Percentiles rank a stretch among this genome's conserved stretches.
Evolutionary conservation across 2,888 invertebrate species (phyloP).

Genomic region (Phymatocera aterrima): DNA sequence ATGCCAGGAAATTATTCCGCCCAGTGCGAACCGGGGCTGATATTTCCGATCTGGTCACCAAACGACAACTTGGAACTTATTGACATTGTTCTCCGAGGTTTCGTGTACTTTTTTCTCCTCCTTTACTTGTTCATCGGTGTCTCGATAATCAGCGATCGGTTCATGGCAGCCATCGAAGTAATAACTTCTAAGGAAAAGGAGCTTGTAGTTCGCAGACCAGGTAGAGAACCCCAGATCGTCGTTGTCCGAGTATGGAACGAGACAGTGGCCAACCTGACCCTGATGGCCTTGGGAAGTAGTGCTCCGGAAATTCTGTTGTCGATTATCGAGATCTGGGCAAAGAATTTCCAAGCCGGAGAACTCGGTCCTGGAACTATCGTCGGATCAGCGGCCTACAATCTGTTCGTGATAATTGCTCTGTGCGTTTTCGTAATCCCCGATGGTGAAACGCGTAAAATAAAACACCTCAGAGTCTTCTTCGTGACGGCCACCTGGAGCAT

Average conservation of each 20-base stretch:
- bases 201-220: conserved; percentile 92
- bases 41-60: conserved; percentile 94
- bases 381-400: conserved; percentile 98
- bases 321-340: conserved; percentile 97
- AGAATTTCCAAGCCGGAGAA: conserved; percentile 96
- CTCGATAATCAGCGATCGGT: conserved; percentile 98
- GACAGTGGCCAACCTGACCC: conserved; percentile 97
- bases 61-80: conserved; percentile 84
- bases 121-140: conserved; percentile 98
- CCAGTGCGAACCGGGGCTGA: conserved; percentile 88
- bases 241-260: conserved; percentile 99
- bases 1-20: conserved; percentile 69
- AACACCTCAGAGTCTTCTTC: conserved; percentile 97
- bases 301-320: conserved; percentile 98
- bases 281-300: conserved; percentile 99
- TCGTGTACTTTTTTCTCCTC: conserved; percentile 92
- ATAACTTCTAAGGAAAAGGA: conserved; percentile 98
- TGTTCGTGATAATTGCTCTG: conserved; percentile 97
- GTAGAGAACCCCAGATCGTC: conserved; percentile 91
- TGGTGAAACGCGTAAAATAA: conserved; percentile 94
- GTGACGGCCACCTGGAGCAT: conserved; percentile 98
- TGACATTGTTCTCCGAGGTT: conserved; percentile 90
- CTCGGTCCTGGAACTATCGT: conserved; percentile 99
- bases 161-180: conserved; percentile 99
- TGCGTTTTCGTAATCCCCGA: conserved; percentile 95